Evolutionary conservation across 2,888 invertebrate genomes (phyloP), one percentile per base, ranked within the genome.

Genomic region (Tinea trinotella): DNA sequence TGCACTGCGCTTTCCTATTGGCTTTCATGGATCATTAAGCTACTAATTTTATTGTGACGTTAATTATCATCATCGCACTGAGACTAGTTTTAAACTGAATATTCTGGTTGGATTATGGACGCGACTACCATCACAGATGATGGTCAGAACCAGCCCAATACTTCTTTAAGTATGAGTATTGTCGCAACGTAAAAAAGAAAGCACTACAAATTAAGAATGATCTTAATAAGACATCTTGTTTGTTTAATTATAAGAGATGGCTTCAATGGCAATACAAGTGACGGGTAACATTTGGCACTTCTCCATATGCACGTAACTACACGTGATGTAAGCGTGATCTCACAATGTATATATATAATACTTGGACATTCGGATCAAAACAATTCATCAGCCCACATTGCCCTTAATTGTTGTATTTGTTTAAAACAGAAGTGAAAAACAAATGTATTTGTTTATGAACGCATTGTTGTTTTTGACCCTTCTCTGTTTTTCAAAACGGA

Each of bases 271-370:
- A 30, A 4, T 30, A 30, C 15, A 40, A 40, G 40, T 40, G 13
- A 40, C 40, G 7, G 35, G n/a, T 4, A 17, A 19, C 19, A 46
- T 46, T 46, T 46, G 46, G 46, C 46, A 17, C 46, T 5, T 46
- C 18, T 46, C 46, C 46, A 46, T 19, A n/a, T 46, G 46, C 46
- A 46, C 19, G 17, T 46, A 46, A 46, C 46, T 15, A 40, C 13
- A 46, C n/a, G 19, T 46, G 46, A 46, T 46, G 46, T 46, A 46
- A 46, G 19, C 19, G 46, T 46, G 46, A 19, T 19, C 46, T 46
- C 19, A 46, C 40, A 6, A 13, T 13, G 40, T 30, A 7, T 35
- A 13, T n/a, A n/a, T n/a, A n/a, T n/a, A n/a, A n/a, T 15, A 13
- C 40, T 40, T 40, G 40, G 15, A 3, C 40, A 13, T 12, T 40